Percentiles rank a stretch among this genome's conserved stretches.
phyloP scores from a whole-genome alignment of 2,797 vertebrate species.

The Chrysocyon brachyurus region DNA sequence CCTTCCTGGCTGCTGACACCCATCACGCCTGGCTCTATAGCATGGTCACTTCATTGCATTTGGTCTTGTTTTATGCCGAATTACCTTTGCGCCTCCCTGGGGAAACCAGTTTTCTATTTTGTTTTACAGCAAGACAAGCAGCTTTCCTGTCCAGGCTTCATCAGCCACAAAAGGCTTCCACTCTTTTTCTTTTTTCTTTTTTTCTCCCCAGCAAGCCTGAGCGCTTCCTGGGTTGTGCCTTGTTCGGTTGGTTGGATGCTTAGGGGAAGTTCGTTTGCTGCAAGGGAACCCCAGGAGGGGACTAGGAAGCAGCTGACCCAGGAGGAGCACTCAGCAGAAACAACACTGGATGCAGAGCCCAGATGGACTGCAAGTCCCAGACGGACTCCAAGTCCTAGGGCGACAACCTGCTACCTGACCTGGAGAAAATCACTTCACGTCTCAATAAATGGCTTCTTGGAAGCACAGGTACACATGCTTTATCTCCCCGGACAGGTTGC shows the following conservation, averaged over 20 bases:
- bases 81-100: not conserved
- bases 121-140: not conserved
- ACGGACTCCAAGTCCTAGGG: not conserved
- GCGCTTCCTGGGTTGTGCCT: not conserved
- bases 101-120: not conserved
- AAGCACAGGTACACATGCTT: not conserved
- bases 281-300: not conserved
- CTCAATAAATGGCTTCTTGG: slow-evolving; percentile 5
- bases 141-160: not conserved
- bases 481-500: not conserved
- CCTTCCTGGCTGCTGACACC: not conserved
- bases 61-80: not conserved
- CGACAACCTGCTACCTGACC: not conserved
- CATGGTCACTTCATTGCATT: not conserved
- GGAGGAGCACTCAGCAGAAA: not conserved
- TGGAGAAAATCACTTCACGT: not conserved
- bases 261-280: not conserved
- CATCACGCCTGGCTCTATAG: not conserved
- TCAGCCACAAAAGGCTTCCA: not conserved
- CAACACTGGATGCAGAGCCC: not conserved
- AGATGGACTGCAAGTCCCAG: not conserved
- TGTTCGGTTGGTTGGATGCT: not conserved
- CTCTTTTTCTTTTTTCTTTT: not conserved
- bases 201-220: not conserved
- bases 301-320: not conserved